These are phyloP conservation scores for Numenius arquata DNA, from an alignment of 2,113 vertebrate species.

Conservation along the genomic window DNA sequence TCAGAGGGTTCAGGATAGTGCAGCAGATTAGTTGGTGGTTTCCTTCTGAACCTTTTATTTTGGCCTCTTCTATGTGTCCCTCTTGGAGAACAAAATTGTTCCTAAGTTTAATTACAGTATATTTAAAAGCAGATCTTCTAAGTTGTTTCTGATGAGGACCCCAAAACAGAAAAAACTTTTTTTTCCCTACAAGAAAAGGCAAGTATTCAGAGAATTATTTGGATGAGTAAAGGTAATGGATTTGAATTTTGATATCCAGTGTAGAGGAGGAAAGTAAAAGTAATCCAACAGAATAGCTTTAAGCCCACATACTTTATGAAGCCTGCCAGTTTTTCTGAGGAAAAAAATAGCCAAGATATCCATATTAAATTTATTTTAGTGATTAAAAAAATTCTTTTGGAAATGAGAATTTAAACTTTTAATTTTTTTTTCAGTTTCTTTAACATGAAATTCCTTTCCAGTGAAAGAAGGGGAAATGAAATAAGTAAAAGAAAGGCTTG, in stretches of 20 bases:
- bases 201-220: neutral
- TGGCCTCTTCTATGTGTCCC: neutral
- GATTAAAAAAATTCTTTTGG: neutral
- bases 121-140: neutral
- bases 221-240: neutral
- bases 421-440: neutral
- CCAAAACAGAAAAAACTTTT: neutral
- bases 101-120: neutral
- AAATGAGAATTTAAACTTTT: neutral
- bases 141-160: neutral
- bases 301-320: neutral
- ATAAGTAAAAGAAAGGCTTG: conserved; percentile 2
- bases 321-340: neutral
- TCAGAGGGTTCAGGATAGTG: neutral
- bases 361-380: neutral
- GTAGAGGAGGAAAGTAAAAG: neutral
- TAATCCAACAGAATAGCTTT: neutral
- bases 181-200: neutral
- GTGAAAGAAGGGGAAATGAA: conserved; percentile 7
- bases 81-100: neutral
- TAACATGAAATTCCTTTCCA: neutral
- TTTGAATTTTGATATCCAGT: neutral
- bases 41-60: neutral
- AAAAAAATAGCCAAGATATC: neutral
- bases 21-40: neutral